Conservation (phyloP, 2,797 vertebrate genomes). For the Melanogrammus aeglefinus region DNA sequence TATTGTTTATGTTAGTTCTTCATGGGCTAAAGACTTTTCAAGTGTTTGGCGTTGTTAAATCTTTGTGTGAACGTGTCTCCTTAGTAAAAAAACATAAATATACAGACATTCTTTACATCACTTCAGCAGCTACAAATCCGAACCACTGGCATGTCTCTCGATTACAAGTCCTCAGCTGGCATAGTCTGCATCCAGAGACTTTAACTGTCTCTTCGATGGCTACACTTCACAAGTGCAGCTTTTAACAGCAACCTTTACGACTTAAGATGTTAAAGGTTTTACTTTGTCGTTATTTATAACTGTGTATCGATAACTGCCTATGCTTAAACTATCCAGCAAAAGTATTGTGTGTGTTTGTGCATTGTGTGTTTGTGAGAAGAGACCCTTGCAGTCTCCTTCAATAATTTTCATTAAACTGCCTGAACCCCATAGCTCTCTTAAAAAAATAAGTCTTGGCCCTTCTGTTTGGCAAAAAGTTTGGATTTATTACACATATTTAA, state of each 20-base stretch:
- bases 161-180: not conserved
- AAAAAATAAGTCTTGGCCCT: not conserved
- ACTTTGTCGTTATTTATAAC: too few relatives aligned
- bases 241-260: too few relatives aligned
- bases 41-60: not conserved
- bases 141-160: too few relatives aligned
- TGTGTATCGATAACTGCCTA: too few relatives aligned
- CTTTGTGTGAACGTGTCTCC: too few relatives aligned
- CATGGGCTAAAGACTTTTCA: not conserved
- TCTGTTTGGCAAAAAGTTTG: not conserved
- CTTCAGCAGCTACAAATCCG: not conserved
- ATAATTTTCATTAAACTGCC: not conserved
- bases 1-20: not conserved
- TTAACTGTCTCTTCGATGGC: too few relatives aligned
- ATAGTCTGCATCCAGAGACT: not conserved
- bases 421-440: not conserved
- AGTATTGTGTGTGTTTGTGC: not conserved
- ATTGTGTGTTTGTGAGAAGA: not conserved
- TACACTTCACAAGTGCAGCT: too few relatives aligned
- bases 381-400: not conserved
- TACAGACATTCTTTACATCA: slow-evolving; percentile 3
- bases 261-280: too few relatives aligned
- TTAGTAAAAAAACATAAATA: too few relatives aligned
- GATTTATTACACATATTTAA: slow-evolving; percentile 30
- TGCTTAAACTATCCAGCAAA: not conserved